Percentiles rank a stretch among this genome's conserved stretches.
Evolutionary conservation across 1,140 invertebrate genomes (phyloP).

Genomic region (Samia ricini): DNA sequence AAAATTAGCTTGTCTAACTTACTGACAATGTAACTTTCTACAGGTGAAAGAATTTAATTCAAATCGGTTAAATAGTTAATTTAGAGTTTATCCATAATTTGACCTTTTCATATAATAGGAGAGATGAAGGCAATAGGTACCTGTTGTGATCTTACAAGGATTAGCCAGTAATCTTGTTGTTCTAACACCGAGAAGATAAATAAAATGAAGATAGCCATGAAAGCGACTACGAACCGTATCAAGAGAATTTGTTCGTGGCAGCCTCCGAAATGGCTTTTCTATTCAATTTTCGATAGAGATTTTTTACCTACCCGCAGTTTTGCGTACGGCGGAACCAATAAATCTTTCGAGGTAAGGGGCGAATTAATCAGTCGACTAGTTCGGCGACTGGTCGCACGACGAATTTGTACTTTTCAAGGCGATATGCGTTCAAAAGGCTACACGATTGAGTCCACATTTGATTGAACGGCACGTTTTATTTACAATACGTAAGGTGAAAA

Average conservation of each 20-base stretch:
- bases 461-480: slow-evolving; percentile 43
- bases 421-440: slow-evolving; percentile 30
- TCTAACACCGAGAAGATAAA: slow-evolving; percentile 37
- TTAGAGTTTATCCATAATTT: too few species aligned
- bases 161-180: slow-evolving; percentile 4
- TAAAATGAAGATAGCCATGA: slow-evolving; percentile 67
- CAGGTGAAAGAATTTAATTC: too few species aligned
- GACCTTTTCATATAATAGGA: too few species aligned
- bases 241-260: slow-evolving; percentile 57
- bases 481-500: slow-evolving; percentile 67
- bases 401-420: slow-evolving; percentile 15
- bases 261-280: slow-evolving; percentile 74
- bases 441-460: slow-evolving; percentile 32
- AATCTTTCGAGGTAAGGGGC: slow-evolving; percentile 74
- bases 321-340: slow-evolving; percentile 76
- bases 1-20: too few species aligned
- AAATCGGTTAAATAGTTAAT: too few species aligned
- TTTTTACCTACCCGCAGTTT: slow-evolving; percentile 76
- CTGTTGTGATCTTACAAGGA: background rate
- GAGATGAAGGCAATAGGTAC: background rate
- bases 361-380: slow-evolving; percentile 73
- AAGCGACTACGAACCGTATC: slow-evolving; percentile 54
- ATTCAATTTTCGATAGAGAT: slow-evolving; percentile 78
- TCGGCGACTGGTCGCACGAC: slow-evolving; percentile 54
- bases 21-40: too few species aligned